A percentile compares a stretch with the other conserved stretches of the same genome.
phyloP scores from a whole-genome alignment of 2,888 invertebrate species.

The Harmothoe impar region DNA sequence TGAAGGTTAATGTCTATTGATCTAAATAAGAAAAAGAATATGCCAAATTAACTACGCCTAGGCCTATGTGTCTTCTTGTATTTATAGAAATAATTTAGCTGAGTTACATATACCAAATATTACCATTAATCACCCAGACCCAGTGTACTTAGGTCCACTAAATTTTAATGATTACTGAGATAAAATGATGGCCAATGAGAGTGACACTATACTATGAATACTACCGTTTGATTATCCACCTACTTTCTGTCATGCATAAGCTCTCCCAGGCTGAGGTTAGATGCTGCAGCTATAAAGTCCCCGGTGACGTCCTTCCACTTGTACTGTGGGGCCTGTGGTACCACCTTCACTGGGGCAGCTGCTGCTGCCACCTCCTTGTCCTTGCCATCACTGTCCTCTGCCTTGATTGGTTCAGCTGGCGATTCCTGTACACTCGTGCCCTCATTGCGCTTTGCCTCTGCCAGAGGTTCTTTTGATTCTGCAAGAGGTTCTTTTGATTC shows the following conservation, averaged over 20 bases:
- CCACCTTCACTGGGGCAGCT: not conserved
- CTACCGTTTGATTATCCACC: slow-evolving; percentile 48
- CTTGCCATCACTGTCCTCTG: not conserved
- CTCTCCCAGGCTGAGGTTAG: slow-evolving; percentile 93
- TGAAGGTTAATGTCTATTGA: not conserved
- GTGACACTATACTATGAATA: too few species aligned
- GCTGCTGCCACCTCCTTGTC: slow-evolving; percentile 14
- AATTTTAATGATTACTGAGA: too few species aligned
- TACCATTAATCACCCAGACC: too few species aligned
- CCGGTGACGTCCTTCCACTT: slow-evolving; percentile 82
- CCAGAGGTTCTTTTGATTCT: too few species aligned
- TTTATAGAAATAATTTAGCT: too few species aligned
- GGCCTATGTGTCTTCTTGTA: too few species aligned
- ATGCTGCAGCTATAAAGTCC: slow-evolving; percentile 79
- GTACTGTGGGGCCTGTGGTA: slow-evolving; percentile 68
- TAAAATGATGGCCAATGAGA: too few species aligned
- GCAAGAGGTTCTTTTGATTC: too few species aligned
- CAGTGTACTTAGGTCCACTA: too few species aligned
- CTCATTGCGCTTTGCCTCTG: too few species aligned
- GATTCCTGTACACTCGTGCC: too few species aligned
- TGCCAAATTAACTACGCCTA: not conserved
- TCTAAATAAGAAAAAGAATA: not conserved
- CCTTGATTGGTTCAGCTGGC: not conserved
- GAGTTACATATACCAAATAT: too few species aligned
- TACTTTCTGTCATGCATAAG: slow-evolving; percentile 94